Base-by-base conservation (phyloP, 2,888 invertebrate species). In the Eulithis testata region DNA sequence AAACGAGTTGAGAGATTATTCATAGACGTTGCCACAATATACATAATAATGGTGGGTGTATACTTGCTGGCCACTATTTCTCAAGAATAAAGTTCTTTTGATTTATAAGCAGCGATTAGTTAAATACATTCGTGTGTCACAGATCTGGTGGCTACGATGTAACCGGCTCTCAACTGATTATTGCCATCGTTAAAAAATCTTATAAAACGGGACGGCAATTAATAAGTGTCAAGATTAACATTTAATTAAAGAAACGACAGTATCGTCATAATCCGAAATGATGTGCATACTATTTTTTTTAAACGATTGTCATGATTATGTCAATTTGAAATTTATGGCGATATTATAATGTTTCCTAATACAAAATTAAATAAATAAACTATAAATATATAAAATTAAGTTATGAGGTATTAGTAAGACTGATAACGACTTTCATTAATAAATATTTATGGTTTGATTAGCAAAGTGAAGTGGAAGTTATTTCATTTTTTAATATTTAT, bases 221-320 rank as follows among this genome's bases (percentile, higher is more conserved):
- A 89, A 89, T 90, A 90, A 83, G 86, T 87, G 90, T 89, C 90
- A 88, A 84, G 79, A 83, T 83, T 81, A 85, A 89, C 86, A 84
- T 88, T 84, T 87, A 88, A 87, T 89, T 88, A 85, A 84, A 86
- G 80, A 77, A 72, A 77, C 80, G 81, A 84, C 86, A 86, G 60
- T 83, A 88, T 85, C 83, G 75, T 83, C 78, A 80, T 80, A 81
- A 83, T 80, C 78, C 73, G 54, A 65, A 70, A 70, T 73, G 71
- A 75, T 70, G 73, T 65, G 43, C 44, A 59, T 58, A 40, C 14
- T 43, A 11, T 51, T 58, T 57, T 55, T 11, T 27, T 21, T n/a
- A 43, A n/a, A 51, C 44, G 31, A 59, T 14, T 43, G 44, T 59
- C 44, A 31, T 44, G 44, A 27, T 31, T 12, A 36, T 59, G 43